Evolutionary conservation across 1,140 invertebrate species (phyloP).

Genomic region (Microplitis mediator): DNA sequence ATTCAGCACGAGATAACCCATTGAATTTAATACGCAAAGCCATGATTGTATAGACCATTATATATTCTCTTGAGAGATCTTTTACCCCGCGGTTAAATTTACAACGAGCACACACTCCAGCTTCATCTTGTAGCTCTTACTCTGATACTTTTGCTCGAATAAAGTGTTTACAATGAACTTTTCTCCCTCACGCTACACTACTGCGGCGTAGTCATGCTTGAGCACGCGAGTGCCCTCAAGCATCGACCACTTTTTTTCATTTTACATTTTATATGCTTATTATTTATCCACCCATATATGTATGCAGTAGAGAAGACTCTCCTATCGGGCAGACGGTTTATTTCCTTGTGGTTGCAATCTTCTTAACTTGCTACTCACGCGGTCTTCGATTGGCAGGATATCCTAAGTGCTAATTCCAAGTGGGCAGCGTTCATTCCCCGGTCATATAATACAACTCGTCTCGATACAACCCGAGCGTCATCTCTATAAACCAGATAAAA

Average conservation of each 20-base stretch:
- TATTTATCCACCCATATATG: slow-evolving; percentile 6
- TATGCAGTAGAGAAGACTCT: background rate
- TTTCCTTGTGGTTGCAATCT: background rate
- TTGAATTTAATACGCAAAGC: background rate
- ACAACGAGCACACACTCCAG: too few relatives aligned
- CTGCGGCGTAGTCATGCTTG: slow-evolving; percentile 4
- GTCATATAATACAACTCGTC: too few relatives aligned
- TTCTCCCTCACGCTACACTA: background rate
- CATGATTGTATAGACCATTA: background rate
- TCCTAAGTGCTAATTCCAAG: background rate
- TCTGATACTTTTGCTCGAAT: slow-evolving; percentile 7
- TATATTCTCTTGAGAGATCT: background rate
- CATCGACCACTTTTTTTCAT: background rate
- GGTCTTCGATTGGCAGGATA: background rate
- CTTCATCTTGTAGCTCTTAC: background rate
- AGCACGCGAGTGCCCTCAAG: slow-evolving; percentile 19
- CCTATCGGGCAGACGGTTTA: background rate
- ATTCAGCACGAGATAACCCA: background rate
- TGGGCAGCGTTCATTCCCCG: background rate
- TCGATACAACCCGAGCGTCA: too few relatives aligned
- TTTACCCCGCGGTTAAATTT: background rate
- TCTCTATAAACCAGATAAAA: too few relatives aligned
- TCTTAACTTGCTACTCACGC: background rate
- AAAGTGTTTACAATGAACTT: slow-evolving; percentile 21
- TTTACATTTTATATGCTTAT: background rate